Percentiles rank a stretch among this genome's conserved stretches.
phyloP scores from a whole-genome alignment of 2,797 vertebrate genomes.

The Tadarida brasiliensis region DNA sequence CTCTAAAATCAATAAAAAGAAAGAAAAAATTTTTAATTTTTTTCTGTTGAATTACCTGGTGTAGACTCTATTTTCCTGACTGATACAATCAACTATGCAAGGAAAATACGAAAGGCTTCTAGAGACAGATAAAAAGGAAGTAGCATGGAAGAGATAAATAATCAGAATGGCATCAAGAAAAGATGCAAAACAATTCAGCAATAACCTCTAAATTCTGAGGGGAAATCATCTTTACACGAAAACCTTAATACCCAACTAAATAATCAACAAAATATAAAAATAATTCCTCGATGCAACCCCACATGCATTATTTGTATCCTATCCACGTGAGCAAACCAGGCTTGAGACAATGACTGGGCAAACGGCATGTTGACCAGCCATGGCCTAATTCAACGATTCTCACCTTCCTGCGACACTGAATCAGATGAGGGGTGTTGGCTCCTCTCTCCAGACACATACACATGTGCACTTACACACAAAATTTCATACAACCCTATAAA shows the following conservation, averaged over 20 bases:
- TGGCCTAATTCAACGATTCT: background rate
- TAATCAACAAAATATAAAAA: background rate
- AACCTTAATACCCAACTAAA: slow-evolving; percentile 68
- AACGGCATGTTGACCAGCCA: background rate
- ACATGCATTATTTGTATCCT: background rate
- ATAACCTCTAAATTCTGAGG: background rate
- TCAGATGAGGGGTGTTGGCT: background rate
- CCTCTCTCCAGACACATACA: slow-evolving; percentile 17
- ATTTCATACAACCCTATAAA: background rate
- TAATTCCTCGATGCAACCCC: background rate
- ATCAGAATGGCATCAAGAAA: slow-evolving; percentile 24
- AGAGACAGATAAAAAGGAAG: background rate
- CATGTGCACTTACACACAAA: background rate
- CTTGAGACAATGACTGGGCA: background rate
- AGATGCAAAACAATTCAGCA: background rate
- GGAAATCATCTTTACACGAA: slow-evolving; percentile 15
- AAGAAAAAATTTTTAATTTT: slow-evolving; percentile 8
- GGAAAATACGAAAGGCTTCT: slow-evolving; percentile 11
- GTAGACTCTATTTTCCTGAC: background rate
- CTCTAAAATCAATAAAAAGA: too few species aligned
- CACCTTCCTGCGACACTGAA: background rate
- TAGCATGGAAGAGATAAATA: background rate
- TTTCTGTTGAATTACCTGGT: background rate
- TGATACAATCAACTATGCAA: background rate
- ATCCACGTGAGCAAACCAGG: background rate